These are phyloP conservation scores for Patella caerulea DNA, from an alignment of 2,888 invertebrate genomes.

Conservation along the genomic window DNA sequence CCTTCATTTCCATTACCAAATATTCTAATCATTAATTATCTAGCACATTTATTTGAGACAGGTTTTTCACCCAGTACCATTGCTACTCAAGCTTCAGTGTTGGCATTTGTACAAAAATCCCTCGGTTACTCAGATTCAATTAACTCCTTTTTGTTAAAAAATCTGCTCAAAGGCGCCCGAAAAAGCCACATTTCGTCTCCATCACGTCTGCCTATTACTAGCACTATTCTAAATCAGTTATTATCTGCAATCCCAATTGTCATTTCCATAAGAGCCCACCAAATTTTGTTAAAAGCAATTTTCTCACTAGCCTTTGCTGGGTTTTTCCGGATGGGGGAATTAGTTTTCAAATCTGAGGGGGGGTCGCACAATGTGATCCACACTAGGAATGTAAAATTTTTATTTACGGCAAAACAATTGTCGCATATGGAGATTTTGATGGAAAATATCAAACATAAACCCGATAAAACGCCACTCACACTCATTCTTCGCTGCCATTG, in stretches of 20 bases:
- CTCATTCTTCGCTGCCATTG: background rate
- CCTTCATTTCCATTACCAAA: background rate
- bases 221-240: background rate
- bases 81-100: background rate
- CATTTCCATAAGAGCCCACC: background rate
- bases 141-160: slow-evolving; percentile 3
- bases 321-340: background rate
- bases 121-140: background rate
- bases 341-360: background rate
- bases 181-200: background rate
- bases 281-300: background rate
- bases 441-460: background rate
- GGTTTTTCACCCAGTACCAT: background rate
- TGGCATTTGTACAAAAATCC: background rate
- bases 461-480: background rate
- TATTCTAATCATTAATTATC: background rate
- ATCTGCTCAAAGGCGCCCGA: background rate
- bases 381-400: background rate
- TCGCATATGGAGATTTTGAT: background rate
- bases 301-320: background rate
- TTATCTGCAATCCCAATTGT: background rate
- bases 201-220: background rate
- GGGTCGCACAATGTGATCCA: background rate
- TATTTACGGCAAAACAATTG: background rate
- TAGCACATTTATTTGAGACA: slow-evolving; percentile 2